These are phyloP conservation scores for Orientallactaga sibirica DNA, from an alignment of 2,797 vertebrate genomes.

Conservation along the genomic window DNA sequence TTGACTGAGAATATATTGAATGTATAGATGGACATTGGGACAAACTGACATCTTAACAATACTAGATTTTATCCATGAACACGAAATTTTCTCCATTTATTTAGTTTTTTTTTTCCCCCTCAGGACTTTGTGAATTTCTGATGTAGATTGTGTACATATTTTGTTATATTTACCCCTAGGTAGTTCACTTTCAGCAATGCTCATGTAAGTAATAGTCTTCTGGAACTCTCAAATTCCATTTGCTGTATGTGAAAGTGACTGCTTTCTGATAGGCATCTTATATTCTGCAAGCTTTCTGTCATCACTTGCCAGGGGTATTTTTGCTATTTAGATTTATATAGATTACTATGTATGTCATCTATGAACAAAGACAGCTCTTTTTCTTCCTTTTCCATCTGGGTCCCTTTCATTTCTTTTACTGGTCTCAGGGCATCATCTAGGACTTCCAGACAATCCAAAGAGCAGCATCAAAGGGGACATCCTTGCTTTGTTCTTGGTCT, in stretches of 20 bases:
- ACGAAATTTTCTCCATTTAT: background rate
- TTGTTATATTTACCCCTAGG: background rate
- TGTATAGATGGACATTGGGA: background rate
- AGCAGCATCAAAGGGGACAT: background rate
- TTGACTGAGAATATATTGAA: background rate
- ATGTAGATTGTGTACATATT: background rate
- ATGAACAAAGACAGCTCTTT: background rate
- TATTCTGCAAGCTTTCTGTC: background rate
- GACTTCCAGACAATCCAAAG: background rate
- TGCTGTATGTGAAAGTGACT: background rate
- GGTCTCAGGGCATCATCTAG: background rate
- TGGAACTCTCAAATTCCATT: background rate
- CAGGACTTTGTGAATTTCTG: background rate
- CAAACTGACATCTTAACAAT: background rate
- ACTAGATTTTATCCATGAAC: background rate
- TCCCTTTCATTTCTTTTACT: background rate
- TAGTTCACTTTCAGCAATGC: background rate
- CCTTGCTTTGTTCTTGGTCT: background rate
- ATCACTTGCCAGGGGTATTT: background rate
- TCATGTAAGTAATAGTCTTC: background rate
- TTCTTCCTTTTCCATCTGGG: background rate
- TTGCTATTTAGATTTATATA: background rate
- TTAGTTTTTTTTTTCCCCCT: background rate
- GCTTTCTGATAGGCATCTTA: background rate
- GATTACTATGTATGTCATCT: background rate